Percentiles rank a stretch among this genome's conserved stretches.
phyloP scores from a whole-genome alignment of 2,113 vertebrate genomes.

The Macquaria australasica region DNA sequence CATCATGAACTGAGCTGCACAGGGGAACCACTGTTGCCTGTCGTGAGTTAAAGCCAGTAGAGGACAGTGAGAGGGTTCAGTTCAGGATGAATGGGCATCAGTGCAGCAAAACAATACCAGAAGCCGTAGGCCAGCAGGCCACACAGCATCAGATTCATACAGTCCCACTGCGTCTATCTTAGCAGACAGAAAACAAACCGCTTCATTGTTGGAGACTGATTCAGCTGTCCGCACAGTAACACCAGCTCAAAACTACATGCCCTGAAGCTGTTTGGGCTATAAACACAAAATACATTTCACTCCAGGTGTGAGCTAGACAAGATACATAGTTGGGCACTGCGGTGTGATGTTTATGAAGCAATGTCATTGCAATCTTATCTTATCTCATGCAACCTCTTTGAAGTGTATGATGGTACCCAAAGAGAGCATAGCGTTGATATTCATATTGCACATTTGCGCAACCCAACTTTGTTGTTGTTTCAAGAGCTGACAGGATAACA shows the following conservation, averaged over 20 bases:
- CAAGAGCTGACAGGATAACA: background rate
- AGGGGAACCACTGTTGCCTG: conserved; percentile 15
- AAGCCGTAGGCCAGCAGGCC: conserved; percentile 44
- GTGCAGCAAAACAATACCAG: conserved; percentile 58
- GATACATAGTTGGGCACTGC: rapidly evolving
- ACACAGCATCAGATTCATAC: conserved; percentile 70
- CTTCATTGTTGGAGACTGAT: conserved; percentile 51
- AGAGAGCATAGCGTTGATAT: background rate
- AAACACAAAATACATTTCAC: background rate
- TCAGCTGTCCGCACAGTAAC: conserved; percentile 40
- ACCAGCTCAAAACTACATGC: background rate
- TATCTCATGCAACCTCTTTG: no score
- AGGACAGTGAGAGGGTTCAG: conserved; percentile 59
- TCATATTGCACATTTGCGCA: background rate
- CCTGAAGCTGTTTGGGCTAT: conserved; percentile 5
- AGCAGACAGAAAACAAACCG: conserved; percentile 56
- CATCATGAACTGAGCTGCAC: conserved; percentile 50
- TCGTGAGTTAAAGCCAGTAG: conserved; percentile 32
- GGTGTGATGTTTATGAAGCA: background rate
- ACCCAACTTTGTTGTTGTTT: background rate
- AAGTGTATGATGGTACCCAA: rapidly evolving
- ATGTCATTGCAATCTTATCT: background rate
- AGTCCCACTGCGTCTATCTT: conserved; percentile 66
- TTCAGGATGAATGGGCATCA: conserved; percentile 59
- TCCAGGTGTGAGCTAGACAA: background rate